Evolutionary conservation across 2,113 vertebrate species (phyloP).

Genomic region (Delphinapterus leucas): DNA sequence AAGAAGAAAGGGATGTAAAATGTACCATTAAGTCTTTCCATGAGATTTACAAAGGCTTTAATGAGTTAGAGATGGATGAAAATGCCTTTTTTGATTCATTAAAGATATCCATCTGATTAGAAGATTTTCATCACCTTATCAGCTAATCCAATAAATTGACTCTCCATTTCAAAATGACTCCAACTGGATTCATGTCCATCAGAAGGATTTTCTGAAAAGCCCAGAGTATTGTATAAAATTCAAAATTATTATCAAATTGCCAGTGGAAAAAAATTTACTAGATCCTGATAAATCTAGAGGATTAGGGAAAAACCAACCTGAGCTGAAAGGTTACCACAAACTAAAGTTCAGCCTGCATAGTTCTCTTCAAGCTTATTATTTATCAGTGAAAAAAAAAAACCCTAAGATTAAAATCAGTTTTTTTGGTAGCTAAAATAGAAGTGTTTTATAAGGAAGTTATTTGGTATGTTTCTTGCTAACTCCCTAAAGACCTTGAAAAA

Average conservation of each 20-base stretch:
- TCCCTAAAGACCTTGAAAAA: slow-evolving; percentile 23
- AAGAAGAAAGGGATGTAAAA: slow-evolving; percentile 54
- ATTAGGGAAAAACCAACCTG: slow-evolving; percentile 3
- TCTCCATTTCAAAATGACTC: slow-evolving; percentile 77
- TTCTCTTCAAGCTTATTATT: slow-evolving; percentile 43
- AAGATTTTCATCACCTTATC: slow-evolving; percentile 78
- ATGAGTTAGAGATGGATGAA: slow-evolving; percentile 65
- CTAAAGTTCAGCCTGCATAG: slow-evolving; percentile 26
- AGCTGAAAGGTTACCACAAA: slow-evolving; percentile 46
- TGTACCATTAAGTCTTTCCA: slow-evolving; percentile 46
- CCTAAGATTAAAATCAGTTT: slow-evolving; percentile 16
- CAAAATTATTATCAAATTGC: slow-evolving; percentile 70
- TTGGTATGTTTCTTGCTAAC: slow-evolving; percentile 43
- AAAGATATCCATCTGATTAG: slow-evolving; percentile 72
- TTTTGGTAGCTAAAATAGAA: slow-evolving; percentile 34
- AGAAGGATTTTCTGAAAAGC: slow-evolving; percentile 67
- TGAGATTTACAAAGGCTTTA: slow-evolving; percentile 75
- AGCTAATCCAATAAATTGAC: slow-evolving; percentile 77
- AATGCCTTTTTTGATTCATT: slow-evolving; percentile 69
- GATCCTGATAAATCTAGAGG: slow-evolving; percentile 50
- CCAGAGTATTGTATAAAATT: slow-evolving; percentile 65
- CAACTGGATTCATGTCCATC: slow-evolving; percentile 66
- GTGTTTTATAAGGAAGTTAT: slow-evolving; percentile 11
- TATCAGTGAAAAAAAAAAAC: slow-evolving; percentile 58
- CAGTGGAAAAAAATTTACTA: slow-evolving; percentile 40